Conservation (phyloP, 2,113 vertebrate species). For the Cololabis saira region DNA sequence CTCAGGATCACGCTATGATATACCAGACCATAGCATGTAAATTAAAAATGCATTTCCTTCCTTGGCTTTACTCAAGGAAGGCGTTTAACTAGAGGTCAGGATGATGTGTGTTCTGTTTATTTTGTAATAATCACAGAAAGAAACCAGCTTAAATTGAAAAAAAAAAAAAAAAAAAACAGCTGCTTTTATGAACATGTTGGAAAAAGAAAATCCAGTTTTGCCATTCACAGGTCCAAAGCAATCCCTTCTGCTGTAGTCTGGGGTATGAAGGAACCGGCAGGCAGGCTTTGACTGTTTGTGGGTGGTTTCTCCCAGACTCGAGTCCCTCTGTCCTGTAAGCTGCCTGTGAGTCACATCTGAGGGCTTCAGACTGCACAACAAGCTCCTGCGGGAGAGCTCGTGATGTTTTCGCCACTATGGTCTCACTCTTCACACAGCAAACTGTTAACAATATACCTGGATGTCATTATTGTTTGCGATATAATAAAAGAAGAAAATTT, state of each 20-base stretch:
- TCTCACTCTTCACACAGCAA: constrained; percentile 82
- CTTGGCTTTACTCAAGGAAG: constrained; percentile 49
- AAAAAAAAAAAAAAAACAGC: constrained; percentile 16
- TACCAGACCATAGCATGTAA: constrained; percentile 48
- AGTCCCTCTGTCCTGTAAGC: constrained; percentile 62
- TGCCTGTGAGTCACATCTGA: constrained; percentile 72
- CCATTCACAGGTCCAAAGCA: constrained; percentile 76
- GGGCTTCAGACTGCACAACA: constrained; percentile 75
- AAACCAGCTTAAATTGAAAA: neutral
- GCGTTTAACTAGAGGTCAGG: constrained; percentile 50
- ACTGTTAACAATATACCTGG: constrained; percentile 86
- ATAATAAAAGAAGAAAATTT: constrained; percentile 81
- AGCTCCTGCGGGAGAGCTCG: constrained; percentile 71
- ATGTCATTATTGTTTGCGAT: constrained; percentile 86
- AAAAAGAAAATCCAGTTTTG: constrained; percentile 56
- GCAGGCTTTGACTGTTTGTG: constrained; percentile 57
- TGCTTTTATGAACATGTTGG: constrained; percentile 34
- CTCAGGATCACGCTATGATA: constrained; percentile 61
- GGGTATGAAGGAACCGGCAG: constrained; percentile 63
- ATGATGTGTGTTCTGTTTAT: constrained; percentile 44
- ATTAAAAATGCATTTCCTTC: constrained; percentile 15
- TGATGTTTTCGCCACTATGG: constrained; percentile 76
- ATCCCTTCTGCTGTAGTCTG: constrained; percentile 71
- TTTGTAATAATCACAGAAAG: constrained; percentile 42
- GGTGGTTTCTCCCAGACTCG: constrained; percentile 48